A percentile compares a stretch with the other conserved stretches of the same genome.
phyloP scores from a whole-genome alignment of 2,888 invertebrate genomes.

The Eupithecia pulchellata region DNA sequence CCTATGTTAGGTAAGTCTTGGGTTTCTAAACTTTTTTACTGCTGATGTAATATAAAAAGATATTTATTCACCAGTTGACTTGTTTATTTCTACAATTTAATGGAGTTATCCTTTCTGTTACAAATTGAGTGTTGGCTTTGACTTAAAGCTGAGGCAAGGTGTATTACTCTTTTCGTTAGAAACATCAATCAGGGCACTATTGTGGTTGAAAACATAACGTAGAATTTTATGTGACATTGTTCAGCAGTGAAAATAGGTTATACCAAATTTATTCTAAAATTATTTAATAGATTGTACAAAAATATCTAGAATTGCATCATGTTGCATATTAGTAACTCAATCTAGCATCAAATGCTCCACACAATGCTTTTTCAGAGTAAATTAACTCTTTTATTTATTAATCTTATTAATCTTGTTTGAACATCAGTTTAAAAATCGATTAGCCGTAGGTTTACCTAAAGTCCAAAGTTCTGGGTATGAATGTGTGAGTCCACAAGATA shows the following conservation, averaged over 20 bases:
- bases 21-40: conserved; percentile 2
- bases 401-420: too few species aligned
- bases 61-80: conserved; percentile 9
- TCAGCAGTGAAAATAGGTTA: conserved; percentile 10
- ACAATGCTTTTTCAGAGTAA: too few species aligned
- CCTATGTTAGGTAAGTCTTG: conserved; percentile 28
- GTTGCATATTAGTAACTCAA: not conserved
- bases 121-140: not conserved
- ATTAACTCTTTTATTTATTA: too few species aligned
- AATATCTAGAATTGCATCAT: conserved; percentile 20
- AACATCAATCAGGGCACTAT: not conserved
- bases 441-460: not conserved
- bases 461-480: not conserved
- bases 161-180: not conserved
- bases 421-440: not conserved
- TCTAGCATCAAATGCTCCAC: not conserved
- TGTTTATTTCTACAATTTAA: not conserved
- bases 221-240: not conserved
- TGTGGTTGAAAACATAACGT: not conserved
- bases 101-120: not conserved
- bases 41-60: conserved; percentile 7
- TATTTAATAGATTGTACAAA: conserved; percentile 31
- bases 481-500: not conserved
- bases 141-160: not conserved
- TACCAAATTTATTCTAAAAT: conserved; percentile 22